A percentile compares a stretch with the other conserved stretches of the same genome.
phyloP scores from a whole-genome alignment of 2,797 vertebrate genomes.

The Paratrypauchen microcephalus region DNA sequence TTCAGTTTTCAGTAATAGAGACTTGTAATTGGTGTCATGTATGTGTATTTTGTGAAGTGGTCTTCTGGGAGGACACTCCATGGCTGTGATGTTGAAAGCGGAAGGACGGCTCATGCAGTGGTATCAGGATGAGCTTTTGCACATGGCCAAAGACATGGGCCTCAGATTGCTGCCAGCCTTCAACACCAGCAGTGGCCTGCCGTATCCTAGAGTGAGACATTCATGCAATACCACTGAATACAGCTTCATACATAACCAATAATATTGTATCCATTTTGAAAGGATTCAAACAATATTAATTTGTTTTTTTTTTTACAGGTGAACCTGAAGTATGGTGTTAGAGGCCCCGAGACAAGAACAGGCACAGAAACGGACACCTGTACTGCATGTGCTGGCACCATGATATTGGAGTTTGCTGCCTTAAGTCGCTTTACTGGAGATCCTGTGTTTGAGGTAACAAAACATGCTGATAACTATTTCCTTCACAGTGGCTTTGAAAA shows the following conservation, averaged over 20 bases:
- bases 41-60: conserved; percentile 75
- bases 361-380: conserved; percentile 98
- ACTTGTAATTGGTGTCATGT: conserved; percentile 1
- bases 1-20: background rate
- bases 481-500: background rate
- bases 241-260: background rate
- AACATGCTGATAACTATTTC: background rate
- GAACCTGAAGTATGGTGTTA: conserved; percentile 92
- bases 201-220: conserved; percentile 91
- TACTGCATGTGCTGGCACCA: conserved; percentile 95
- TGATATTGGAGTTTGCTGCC: conserved; percentile 98
- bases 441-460: conserved; percentile 91
- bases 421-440: conserved; percentile 96
- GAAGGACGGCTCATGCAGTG: conserved; percentile 91
- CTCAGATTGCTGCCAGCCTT: conserved; percentile 94
- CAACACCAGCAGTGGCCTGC: conserved; percentile 98
- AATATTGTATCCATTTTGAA: background rate
- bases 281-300: conserved; percentile 8
- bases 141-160: conserved; percentile 96
- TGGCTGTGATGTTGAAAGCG: conserved; percentile 96
- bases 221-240: background rate
- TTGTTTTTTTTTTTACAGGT: conserved; percentile 76
- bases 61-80: conserved; percentile 92
- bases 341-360: conserved; percentile 91
- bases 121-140: conserved; percentile 93